phyloP scores from a whole-genome alignment of 2,113 vertebrate species.

The Danio rerio region GRCz12tu NC_133188.1:45135501-45136000 shows the following conservation, averaged over 20 bases:
- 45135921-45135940: neutral
- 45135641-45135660: constrained; percentile 1
- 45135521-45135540: neutral
- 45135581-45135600: neutral
- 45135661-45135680: constrained; percentile 43
- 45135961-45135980: neutral
- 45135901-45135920: constrained; percentile 28
- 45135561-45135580: neutral
- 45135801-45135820: neutral
- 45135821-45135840: constrained; percentile 32
- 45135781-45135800: constrained; percentile 33
- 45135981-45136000: neutral
- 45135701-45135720: constrained; percentile 37
- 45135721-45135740: constrained; percentile 37
- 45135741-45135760: constrained; percentile 18
- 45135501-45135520: constrained; percentile 13
- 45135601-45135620: neutral
- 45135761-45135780: constrained; percentile 31
- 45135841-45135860: constrained; percentile 55
- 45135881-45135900: constrained; percentile 32
- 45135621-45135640: neutral
- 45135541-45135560: neutral
- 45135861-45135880: constrained; percentile 60
- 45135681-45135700: constrained; percentile 35
- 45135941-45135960: constrained; percentile 23